Base-by-base conservation (phyloP, 2,888 invertebrate species). In the Leptogaster cylindrica region DNA sequence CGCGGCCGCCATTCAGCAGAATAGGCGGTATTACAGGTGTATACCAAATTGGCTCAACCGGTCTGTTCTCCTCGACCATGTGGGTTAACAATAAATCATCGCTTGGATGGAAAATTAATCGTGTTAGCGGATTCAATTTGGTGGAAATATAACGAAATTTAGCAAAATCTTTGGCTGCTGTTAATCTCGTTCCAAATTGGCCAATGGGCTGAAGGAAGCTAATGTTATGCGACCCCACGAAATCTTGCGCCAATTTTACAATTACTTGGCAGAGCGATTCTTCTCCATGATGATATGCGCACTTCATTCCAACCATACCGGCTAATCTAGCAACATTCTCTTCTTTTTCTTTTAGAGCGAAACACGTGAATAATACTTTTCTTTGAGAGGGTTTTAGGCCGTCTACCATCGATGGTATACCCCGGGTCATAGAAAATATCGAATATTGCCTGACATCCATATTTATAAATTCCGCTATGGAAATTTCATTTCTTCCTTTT, bases 121-220 rank as follows among this genome's bases (percentile, higher is more conserved):
- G 85, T 0, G 97, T 87, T 31, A 97, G 82, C 1, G 95, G 92
- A 68, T 89, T 89, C 87, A 90, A 85, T 79, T 90, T 86, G 0
- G 99, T 99, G 85, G 95, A 97, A 77, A 99, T 99, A 81, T 99
- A 99, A 87, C 97, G 90, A 77, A 99, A 92, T 79, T 96, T 96
- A 67, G 99, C 98, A 33, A 92, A 88, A 83, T 99, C 96, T 82
- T 99, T 99, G 72, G 99, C 99, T 36, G 99, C 99, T 63, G 85
- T 85, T 4, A 91, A 82, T 55, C 92, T 83, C 0, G 97, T 97
- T 79, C 99, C 98, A 83, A 99, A 99, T 83, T 98, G 98, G 84
- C 99, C 99, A 72, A 91, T 89, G 0, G 99, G 99, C 80, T 92
- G 89, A 63, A 99, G 83, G 16, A 99, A 78, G 80, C 99, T 99